Evolutionary conservation across 2,113 vertebrate species (phyloP).

Genomic region (Hiodon alosoides): DNA sequence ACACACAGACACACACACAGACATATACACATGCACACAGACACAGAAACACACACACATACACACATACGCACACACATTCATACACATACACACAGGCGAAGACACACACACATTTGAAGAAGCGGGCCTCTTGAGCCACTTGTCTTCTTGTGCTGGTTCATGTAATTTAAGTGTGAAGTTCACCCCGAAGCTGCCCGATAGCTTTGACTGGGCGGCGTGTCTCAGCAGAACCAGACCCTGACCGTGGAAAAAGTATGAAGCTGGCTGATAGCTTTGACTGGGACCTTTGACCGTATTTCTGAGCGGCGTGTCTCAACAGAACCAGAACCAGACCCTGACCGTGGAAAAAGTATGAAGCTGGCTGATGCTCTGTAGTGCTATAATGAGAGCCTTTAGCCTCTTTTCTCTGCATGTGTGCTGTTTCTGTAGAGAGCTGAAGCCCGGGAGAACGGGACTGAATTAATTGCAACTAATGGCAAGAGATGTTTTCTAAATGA

Average conservation of each 20-base stretch:
- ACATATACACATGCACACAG: not conserved
- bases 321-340: not conserved
- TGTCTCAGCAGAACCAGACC: not conserved
- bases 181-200: not conserved
- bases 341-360: not conserved
- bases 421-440: not conserved
- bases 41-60: no score
- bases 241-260: not conserved
- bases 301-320: not conserved
- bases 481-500: constrained; percentile 4
- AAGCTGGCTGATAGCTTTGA: not conserved
- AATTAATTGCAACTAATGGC: not conserved
- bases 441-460: not conserved
- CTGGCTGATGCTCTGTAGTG: not conserved
- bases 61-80: no score
- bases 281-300: constrained; percentile 3
- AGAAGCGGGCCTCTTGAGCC: no score
- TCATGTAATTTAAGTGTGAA: no score
- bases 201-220: not conserved
- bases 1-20: not conserved
- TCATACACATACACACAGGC: no score
- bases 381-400: not conserved
- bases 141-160: no score
- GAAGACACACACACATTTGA: no score
- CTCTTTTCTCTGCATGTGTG: not conserved